Evolutionary conservation across 2,113 vertebrate genomes (phyloP), one percentile per base, ranked within the genome.

Genomic region (Neolamprologus ventralis): DNA sequence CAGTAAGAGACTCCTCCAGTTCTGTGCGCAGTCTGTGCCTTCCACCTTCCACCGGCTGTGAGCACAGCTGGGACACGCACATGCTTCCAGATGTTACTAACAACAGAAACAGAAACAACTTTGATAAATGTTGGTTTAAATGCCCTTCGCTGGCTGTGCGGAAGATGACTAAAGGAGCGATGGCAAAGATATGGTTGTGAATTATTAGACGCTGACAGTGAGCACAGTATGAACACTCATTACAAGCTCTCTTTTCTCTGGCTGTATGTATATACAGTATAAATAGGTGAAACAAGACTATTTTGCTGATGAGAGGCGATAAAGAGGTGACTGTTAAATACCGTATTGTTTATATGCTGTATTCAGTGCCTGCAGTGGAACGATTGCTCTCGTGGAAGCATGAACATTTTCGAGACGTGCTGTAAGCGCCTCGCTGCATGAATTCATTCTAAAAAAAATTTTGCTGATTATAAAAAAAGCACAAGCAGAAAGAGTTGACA

Each of bases 1-100:
- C 94, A 96, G 98, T 98, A 98, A 97, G 97, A 97, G 91, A 95
- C 88, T 96, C 88, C 84, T 96, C 82, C 94, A 95, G 60, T 92
- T 95, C 89, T 96, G 96, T 94, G 92, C 85, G 33, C 92, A 93
- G 91, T 96, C 94, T 86, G 92, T 96, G 83, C 95, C 96, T 1
- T 80, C 95, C 91, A 94, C 95, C 79, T 97, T 97, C 91, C 95
- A 96, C 84, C 94, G 96, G 83, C 95, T 97, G 89, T 97, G 94
- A 97, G 71, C 89, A 8, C 80, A 84, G 80, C 89, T 80, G 85
- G 71, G 58, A 82, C 37, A 5, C 37, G 3, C 68, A 82, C 82
- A 81, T 73, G 82, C 75, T 73, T 82, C 57, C 83, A 87, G 83
- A 79, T 83, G 82, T 82, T 57, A 81, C 89, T 89, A 86, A 89